phyloP scores from a whole-genome alignment of 1,140 invertebrate genomes.

The Drosophila sp. region DNA sequence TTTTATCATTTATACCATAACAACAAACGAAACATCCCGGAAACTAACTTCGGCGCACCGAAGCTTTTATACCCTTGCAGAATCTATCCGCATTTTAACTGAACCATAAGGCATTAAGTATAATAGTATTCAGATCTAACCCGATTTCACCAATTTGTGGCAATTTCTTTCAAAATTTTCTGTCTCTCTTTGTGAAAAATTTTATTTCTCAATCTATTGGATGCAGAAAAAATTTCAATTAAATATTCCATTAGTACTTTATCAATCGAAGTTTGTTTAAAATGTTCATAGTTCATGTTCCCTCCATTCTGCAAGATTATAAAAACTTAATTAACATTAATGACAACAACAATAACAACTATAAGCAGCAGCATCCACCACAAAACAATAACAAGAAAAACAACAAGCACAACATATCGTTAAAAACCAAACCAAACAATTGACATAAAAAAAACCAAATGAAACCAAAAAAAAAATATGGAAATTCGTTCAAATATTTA shows the following conservation, averaged over 20 bases:
- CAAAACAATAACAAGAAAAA: slow-evolving; percentile 35
- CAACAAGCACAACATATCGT: slow-evolving; percentile 16
- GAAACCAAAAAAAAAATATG: slow-evolving; percentile 23
- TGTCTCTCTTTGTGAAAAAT: no score
- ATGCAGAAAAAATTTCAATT: no score
- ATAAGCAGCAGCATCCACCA: slow-evolving; percentile 15
- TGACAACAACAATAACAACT: slow-evolving; percentile 32
- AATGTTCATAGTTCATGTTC: no score
- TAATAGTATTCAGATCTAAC: no score
- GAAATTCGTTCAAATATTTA: slow-evolving; percentile 45
- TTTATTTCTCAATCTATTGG: no score
- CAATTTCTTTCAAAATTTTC: no score
- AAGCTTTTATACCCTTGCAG: slow-evolving; percentile 33
- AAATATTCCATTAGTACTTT: no score
- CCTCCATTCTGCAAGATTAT: background rate
- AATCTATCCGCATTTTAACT: slow-evolving; percentile 12
- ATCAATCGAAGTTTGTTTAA: no score
- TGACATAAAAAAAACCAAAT: background rate
- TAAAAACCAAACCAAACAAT: background rate
- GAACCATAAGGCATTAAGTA: no score
- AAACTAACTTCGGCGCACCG: background rate
- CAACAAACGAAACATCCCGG: background rate
- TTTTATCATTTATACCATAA: slow-evolving; percentile 4
- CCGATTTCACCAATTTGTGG: no score
- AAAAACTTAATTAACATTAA: slow-evolving; percentile 29